These are phyloP conservation scores for Campaea margaritaria DNA, from an alignment of 2,888 invertebrate species.

Conservation along the genomic window DNA sequence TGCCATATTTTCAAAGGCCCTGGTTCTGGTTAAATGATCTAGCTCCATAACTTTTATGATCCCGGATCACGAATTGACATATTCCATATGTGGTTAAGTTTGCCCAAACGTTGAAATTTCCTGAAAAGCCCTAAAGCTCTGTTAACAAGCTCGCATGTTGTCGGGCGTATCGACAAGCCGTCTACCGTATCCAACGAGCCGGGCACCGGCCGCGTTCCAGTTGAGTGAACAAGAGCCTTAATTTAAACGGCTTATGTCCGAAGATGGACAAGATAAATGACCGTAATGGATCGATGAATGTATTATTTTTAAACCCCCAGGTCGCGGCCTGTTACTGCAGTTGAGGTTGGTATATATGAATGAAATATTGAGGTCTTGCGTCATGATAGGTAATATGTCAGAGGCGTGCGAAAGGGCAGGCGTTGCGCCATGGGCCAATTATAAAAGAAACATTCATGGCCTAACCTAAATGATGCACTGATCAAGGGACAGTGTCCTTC, in stretches of 20 bases:
- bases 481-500: conserved; percentile 1
- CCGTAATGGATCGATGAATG: conserved; percentile 40
- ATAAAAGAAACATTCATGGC: conserved; percentile 46
- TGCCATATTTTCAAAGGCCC: conserved; percentile 3
- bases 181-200: conserved; percentile 22
- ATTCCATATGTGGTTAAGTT: background rate
- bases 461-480: conserved; percentile 36
- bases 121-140: conserved; percentile 21
- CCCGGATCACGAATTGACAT: conserved; percentile 10
- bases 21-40: background rate
- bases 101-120: background rate
- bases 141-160: conserved; percentile 31
- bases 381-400: conserved; percentile 66
- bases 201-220: conserved; percentile 30
- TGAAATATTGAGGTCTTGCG: conserved; percentile 56
- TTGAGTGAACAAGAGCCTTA: conserved; percentile 24
- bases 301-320: conserved; percentile 40
- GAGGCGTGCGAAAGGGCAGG: conserved; percentile 71
- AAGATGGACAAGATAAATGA: conserved; percentile 40
- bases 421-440: conserved; percentile 54
- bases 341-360: conserved; percentile 38
- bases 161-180: conserved; percentile 32
- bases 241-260: conserved; percentile 32
- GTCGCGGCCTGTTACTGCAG: conserved; percentile 30
- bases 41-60: background rate